phyloP scores from a whole-genome alignment of 2,113 vertebrate species.

The Vombatus ursinus region DNA sequence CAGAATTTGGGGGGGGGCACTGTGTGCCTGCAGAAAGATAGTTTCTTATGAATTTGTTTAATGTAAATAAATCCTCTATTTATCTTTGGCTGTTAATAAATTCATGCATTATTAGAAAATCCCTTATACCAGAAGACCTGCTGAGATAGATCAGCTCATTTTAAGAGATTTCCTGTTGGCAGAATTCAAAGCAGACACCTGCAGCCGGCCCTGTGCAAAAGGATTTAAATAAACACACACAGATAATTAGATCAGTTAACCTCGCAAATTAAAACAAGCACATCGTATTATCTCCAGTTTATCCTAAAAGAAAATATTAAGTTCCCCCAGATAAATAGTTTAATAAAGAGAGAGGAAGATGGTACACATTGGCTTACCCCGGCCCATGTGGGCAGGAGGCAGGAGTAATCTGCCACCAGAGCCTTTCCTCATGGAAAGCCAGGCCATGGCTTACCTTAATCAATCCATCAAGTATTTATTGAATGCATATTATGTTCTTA shows the following conservation, averaged over 20 bases:
- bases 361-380: not conserved
- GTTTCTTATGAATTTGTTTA: conserved; percentile 77
- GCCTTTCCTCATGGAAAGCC: not conserved
- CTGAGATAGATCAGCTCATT: conserved; percentile 82
- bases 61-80: conserved; percentile 83
- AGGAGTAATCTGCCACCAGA: not conserved
- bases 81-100: conserved; percentile 84
- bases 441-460: not conserved
- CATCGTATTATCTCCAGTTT: conserved; percentile 83
- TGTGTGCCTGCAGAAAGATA: conserved; percentile 44
- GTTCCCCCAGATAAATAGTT: conserved; percentile 82
- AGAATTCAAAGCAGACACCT: conserved; percentile 86
- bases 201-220: conserved; percentile 76
- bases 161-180: conserved; percentile 85
- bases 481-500: not conserved
- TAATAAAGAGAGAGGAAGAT: conserved; percentile 76
- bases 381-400: not conserved
- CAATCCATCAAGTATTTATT: accelerated
- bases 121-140: conserved; percentile 78
- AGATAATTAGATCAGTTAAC: conserved; percentile 89
- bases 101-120: conserved; percentile 83
- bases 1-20: conserved; percentile 19
- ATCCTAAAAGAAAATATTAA: conserved; percentile 87
- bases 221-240: conserved; percentile 84
- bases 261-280: conserved; percentile 87